These are phyloP conservation scores for Drosophila rufa DNA, from an alignment of 1,140 invertebrate species.

Conservation along the genomic window DNA sequence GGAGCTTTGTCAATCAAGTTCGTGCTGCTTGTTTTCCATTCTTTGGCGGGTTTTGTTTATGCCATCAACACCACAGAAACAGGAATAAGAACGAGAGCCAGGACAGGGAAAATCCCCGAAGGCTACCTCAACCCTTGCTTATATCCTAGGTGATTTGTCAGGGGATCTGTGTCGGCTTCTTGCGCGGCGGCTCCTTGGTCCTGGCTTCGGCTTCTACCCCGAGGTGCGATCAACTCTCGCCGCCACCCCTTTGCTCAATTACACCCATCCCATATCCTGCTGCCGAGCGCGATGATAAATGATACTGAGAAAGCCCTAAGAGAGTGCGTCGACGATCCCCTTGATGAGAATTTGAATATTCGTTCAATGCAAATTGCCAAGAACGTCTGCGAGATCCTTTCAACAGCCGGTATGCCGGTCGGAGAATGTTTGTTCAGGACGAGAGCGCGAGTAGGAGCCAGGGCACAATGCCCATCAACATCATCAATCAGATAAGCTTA, in stretches of 20 bases:
- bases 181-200: slow-evolving; percentile 19
- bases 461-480: slow-evolving; percentile 72
- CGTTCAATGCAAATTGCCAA: slow-evolving; percentile 73
- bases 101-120: not conserved
- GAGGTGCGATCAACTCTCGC: slow-evolving; percentile 54
- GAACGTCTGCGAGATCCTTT: slow-evolving; percentile 45
- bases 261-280: slow-evolving; percentile 67
- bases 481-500: slow-evolving; percentile 84
- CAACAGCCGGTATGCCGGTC: slow-evolving; percentile 26
- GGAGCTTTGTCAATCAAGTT: slow-evolving; percentile 65
- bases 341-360: slow-evolving; percentile 78
- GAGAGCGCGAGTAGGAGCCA: slow-evolving; percentile 37
- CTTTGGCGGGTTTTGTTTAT: slow-evolving; percentile 56
- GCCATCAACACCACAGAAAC: slow-evolving; percentile 58
- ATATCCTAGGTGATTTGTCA: slow-evolving; percentile 54
- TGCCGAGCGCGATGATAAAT: slow-evolving; percentile 68
- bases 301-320: slow-evolving; percentile 63
- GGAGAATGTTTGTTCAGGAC: slow-evolving; percentile 72
- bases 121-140: slow-evolving; percentile 39
- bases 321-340: slow-evolving; percentile 27
- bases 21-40: slow-evolving; percentile 39
- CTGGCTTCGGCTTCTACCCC: slow-evolving; percentile 36
- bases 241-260: slow-evolving; percentile 81
- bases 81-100: slow-evolving; percentile 1
- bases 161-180: slow-evolving; percentile 40